Evolutionary conservation across 64 coral and sea anemone genomes (phyloP).

Genomic region (Montipora cactus): DNA sequence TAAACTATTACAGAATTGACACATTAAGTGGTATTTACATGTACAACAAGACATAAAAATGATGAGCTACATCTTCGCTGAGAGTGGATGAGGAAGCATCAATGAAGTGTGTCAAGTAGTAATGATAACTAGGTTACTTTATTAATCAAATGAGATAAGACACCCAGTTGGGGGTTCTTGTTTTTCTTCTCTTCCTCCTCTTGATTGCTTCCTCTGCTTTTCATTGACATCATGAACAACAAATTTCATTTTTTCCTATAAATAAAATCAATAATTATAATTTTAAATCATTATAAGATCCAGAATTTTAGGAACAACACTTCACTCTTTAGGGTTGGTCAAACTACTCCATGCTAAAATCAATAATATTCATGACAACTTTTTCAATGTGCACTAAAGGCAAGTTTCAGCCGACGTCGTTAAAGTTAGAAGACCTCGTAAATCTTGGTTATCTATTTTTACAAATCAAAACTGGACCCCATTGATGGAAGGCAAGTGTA

Average conservation of each 20-base stretch:
- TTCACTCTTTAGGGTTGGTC: not conserved
- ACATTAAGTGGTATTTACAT: too few species aligned
- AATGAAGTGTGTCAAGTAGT: too few species aligned
- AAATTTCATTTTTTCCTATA: conserved; percentile 69
- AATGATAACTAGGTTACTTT: too few species aligned
- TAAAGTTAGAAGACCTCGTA: too few species aligned
- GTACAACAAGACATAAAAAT: not conserved
- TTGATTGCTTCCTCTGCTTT: not conserved
- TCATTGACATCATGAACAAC: conserved; percentile 57
- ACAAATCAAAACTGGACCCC: too few species aligned
- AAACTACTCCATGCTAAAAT: too few species aligned
- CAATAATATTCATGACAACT: not conserved
- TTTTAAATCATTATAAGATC: too few species aligned
- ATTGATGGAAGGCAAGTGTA: too few species aligned
- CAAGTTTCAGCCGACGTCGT: too few species aligned
- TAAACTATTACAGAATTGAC: too few species aligned
- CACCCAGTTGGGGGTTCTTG: conserved; percentile 22
- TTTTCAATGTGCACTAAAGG: not conserved
- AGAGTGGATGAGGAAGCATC: too few species aligned
- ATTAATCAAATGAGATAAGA: conserved; percentile 15
- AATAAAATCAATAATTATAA: not conserved
- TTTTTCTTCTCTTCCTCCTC: not conserved
- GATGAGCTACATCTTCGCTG: not conserved
- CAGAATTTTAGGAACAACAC: not conserved
- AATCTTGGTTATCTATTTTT: too few species aligned